phyloP scores from a whole-genome alignment of 1,140 invertebrate genomes.

The Chironomus striatipennis region DNA sequence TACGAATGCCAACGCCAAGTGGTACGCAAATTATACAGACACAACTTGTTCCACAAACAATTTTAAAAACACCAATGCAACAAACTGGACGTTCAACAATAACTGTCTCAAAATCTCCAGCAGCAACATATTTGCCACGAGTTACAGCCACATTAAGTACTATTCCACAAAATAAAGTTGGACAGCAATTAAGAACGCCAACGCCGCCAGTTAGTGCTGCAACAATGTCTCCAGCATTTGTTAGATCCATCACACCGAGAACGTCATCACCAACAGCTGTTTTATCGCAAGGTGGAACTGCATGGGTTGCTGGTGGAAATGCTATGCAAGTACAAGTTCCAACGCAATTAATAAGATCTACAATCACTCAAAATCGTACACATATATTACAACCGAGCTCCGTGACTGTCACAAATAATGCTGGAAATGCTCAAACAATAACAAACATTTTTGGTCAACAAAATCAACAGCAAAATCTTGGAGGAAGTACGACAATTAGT shows the following conservation, averaged over 20 bases:
- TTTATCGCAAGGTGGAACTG: background rate
- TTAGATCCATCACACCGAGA: background rate
- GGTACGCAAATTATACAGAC: background rate
- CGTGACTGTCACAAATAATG: constrained; percentile 3
- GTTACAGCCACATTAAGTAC: constrained; percentile 1
- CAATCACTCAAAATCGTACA: constrained; percentile 10
- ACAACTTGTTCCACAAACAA: background rate
- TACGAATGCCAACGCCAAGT: background rate
- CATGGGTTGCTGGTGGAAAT: background rate
- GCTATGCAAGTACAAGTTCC: constrained; percentile 17
- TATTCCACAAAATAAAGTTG: background rate
- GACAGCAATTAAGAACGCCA: background rate
- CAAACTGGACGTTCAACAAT: constrained; percentile 8
- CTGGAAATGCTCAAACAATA: background rate
- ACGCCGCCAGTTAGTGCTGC: background rate
- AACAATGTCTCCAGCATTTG: constrained; percentile 3
- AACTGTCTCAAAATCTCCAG: background rate
- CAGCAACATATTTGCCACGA: constrained; percentile 1
- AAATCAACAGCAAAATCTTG: background rate
- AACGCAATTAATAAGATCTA: background rate
- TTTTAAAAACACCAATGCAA: background rate
- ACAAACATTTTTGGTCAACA: constrained; percentile 20
- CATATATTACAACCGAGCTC: background rate
- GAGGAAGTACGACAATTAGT: background rate
- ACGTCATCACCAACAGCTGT: constrained; percentile 10